Evolutionary conservation across 2,113 vertebrate genomes (phyloP).

Genomic region (Trogon melanurus): DNA sequence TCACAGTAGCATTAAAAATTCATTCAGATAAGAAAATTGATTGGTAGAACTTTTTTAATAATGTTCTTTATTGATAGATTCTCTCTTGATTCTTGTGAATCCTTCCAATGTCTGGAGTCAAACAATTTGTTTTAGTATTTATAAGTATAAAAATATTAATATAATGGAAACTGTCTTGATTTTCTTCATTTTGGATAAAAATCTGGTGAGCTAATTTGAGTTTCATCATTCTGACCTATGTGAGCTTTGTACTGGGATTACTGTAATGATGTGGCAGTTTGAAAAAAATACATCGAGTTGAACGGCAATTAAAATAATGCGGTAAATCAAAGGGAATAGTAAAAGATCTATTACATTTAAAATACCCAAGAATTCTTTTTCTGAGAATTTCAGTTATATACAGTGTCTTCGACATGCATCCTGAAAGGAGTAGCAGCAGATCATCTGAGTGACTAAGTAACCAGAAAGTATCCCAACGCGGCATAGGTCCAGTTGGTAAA

Average conservation of each 20-base stretch:
- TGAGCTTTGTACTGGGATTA: background rate
- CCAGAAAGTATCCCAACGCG: rapidly evolving
- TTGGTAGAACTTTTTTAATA: background rate
- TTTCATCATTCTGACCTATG: background rate
- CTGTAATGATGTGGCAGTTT: background rate
- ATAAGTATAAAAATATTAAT: background rate
- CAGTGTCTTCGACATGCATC: background rate
- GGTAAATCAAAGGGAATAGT: background rate
- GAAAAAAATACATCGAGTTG: background rate
- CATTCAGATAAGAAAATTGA: background rate
- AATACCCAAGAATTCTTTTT: background rate
- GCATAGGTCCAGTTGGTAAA: background rate
- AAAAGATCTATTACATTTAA: background rate
- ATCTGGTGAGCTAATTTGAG: background rate
- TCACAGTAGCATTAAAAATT: background rate
- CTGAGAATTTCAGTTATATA: background rate
- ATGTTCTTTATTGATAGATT: background rate
- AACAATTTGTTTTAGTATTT: background rate
- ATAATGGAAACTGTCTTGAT: background rate
- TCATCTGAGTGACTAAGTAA: background rate
- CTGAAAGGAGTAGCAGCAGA: background rate
- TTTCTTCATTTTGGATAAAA: background rate
- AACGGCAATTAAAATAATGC: background rate
- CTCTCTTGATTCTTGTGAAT: background rate
- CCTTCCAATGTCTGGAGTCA: background rate